These are phyloP conservation scores for Poeciliopsis occidentalis DNA, from an alignment of 2,113 vertebrate genomes.

Conservation along the genomic window DNA sequence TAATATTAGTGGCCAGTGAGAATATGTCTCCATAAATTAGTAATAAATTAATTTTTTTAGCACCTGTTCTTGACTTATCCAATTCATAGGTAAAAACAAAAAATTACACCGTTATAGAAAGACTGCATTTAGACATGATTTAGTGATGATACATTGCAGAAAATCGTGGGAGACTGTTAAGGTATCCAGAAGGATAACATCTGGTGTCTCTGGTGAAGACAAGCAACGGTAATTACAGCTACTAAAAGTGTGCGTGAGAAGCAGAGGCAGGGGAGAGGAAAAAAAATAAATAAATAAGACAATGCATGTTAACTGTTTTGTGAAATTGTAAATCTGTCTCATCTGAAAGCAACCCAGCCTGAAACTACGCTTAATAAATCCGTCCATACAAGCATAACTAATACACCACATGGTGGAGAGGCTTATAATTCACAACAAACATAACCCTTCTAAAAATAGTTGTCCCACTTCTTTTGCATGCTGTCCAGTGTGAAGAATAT, in stretches of 20 bases:
- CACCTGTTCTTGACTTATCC: neutral
- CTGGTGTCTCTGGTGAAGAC: conserved; percentile 46
- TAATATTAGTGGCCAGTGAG: neutral
- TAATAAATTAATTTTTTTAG: neutral
- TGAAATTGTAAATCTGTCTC: conserved; percentile 20
- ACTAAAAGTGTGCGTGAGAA: conserved; percentile 23
- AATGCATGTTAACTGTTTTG: conserved; percentile 25
- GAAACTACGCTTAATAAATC: conserved; percentile 10
- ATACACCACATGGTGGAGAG: conserved; percentile 18
- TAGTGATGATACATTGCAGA: conserved; percentile 1
- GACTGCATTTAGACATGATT: neutral
- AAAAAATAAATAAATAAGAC: neutral
- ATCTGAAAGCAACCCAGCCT: conserved; percentile 16
- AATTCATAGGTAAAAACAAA: neutral
- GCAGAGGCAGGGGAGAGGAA: neutral
- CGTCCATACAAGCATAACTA: neutral
- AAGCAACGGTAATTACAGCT: conserved; percentile 32
- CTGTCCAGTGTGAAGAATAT: conserved; percentile 23
- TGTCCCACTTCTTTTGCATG: neutral
- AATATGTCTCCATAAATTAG: neutral
- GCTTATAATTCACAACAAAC: conserved; percentile 29
- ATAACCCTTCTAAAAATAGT: conserved; percentile 27
- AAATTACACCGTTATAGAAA: neutral
- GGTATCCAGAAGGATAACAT: conserved; percentile 37
- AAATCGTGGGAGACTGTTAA: conserved; percentile 27